Evolutionary conservation across 2,888 invertebrate species (phyloP).

Genomic region (Noctua pronuba): DNA sequence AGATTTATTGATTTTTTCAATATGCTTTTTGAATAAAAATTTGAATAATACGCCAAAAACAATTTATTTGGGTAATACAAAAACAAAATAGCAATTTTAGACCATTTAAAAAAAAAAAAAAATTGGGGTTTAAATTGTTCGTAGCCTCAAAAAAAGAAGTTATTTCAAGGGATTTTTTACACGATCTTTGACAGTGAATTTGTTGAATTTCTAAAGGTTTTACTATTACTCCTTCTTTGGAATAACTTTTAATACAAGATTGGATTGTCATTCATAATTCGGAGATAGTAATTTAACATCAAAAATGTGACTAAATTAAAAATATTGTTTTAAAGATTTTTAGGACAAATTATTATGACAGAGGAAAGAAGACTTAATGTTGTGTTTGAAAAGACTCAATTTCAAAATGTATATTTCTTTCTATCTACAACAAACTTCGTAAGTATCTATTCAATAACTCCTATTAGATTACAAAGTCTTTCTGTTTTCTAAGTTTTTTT

Average conservation of each 20-base stretch:
- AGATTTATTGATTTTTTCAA: neutral
- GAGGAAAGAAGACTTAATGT: neutral
- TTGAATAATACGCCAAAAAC: too few relatives aligned
- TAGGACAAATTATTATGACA: neutral
- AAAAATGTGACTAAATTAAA: neutral
- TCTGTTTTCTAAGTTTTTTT: constrained; percentile 67
- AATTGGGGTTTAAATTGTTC: neutral
- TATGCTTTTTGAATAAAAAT: neutral
- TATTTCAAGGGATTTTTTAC: neutral
- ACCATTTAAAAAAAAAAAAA: too few relatives aligned
- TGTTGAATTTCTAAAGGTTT: neutral
- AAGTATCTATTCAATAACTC: constrained; percentile 61
- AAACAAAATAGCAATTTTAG: neutral
- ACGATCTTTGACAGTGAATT: neutral
- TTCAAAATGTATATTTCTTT: constrained; percentile 63
- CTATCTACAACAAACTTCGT: constrained; percentile 72
- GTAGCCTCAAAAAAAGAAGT: neutral
- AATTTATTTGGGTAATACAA: neutral
- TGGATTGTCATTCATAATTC: neutral
- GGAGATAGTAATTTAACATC: neutral
- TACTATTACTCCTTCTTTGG: neutral
- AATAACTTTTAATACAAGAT: too few relatives aligned
- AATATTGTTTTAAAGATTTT: neutral
- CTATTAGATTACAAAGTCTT: constrained; percentile 71
- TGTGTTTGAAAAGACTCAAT: constrained; percentile 32